Evolutionary conservation across 2,113 vertebrate genomes (phyloP).

Genomic region (Sterna hirundo): DNA sequence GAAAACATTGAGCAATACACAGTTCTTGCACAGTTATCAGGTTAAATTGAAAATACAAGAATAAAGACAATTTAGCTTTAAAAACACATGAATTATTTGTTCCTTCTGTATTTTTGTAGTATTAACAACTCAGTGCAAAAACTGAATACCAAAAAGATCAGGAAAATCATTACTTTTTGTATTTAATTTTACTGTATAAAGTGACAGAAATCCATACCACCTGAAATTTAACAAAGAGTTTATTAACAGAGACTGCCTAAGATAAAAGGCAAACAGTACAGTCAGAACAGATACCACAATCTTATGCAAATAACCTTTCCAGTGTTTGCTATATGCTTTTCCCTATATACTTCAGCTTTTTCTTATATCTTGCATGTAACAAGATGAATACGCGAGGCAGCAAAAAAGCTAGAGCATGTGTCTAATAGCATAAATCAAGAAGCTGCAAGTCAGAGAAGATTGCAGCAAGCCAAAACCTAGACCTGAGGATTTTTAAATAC

Average conservation of each 20-base stretch:
- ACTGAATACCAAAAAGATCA: not conserved
- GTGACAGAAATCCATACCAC: not conserved
- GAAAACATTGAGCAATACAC: slow-evolving; percentile 42
- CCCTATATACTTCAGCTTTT: not conserved
- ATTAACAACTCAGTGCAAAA: not conserved
- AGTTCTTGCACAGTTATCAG: not conserved
- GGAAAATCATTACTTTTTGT: not conserved
- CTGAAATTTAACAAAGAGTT: not conserved
- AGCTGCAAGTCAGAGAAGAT: not conserved
- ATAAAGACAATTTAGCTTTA: not conserved
- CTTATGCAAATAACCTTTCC: not conserved
- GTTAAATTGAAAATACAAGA: slow-evolving; percentile 2
- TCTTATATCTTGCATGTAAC: not conserved
- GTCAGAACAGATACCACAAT: not conserved
- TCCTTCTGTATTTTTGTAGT: not conserved
- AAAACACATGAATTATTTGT: not conserved
- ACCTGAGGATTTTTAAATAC: not conserved
- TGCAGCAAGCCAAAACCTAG: not conserved
- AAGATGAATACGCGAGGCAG: not conserved
- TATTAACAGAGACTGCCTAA: not conserved
- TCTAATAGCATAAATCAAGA: not conserved
- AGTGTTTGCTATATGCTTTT: not conserved
- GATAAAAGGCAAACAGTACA: not conserved
- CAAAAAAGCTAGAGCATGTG: not conserved
- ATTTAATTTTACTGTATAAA: not conserved